phyloP scores from a whole-genome alignment of 2,888 invertebrate genomes.

The Tetragonisca angustula region DNA sequence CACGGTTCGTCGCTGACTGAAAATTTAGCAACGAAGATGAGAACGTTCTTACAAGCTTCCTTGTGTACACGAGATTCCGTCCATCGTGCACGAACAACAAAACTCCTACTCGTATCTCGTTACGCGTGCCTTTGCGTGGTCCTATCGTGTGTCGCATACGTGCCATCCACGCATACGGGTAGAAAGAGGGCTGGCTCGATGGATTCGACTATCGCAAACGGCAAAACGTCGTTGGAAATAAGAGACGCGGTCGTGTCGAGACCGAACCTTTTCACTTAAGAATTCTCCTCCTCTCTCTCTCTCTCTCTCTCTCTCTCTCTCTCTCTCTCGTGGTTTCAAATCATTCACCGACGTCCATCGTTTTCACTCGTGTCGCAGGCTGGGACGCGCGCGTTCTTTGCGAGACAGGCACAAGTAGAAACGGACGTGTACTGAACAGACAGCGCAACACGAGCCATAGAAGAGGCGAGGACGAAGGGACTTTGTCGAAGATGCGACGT shows the following conservation, averaged over 20 bases:
- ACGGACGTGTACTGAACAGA: neutral
- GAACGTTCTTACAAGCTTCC: conserved; percentile 20
- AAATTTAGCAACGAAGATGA: conserved; percentile 58
- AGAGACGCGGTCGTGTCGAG: neutral
- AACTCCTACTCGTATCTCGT: neutral
- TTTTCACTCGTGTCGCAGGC: conserved; percentile 32
- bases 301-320: neutral
- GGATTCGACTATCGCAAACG: neutral
- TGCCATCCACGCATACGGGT: neutral
- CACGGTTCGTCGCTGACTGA: conserved; percentile 63
- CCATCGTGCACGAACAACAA: neutral
- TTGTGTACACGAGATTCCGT: neutral
- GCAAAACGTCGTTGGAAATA: neutral
- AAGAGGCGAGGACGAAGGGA: conserved; percentile 12
- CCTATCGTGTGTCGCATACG: neutral
- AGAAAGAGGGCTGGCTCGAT: neutral
- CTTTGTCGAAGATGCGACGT: conserved; percentile 3
- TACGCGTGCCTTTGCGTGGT: conserved; percentile 13
- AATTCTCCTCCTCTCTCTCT: too few relatives aligned
- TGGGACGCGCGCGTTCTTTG: conserved; percentile 23
- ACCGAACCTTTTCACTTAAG: neutral
- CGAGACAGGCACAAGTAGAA: conserved; percentile 1
- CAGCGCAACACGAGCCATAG: neutral
- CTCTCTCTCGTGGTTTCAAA: neutral
- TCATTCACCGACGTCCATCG: neutral